Base-by-base conservation (phyloP, 2,113 vertebrate genomes). In the Azemiops feae region DNA sequence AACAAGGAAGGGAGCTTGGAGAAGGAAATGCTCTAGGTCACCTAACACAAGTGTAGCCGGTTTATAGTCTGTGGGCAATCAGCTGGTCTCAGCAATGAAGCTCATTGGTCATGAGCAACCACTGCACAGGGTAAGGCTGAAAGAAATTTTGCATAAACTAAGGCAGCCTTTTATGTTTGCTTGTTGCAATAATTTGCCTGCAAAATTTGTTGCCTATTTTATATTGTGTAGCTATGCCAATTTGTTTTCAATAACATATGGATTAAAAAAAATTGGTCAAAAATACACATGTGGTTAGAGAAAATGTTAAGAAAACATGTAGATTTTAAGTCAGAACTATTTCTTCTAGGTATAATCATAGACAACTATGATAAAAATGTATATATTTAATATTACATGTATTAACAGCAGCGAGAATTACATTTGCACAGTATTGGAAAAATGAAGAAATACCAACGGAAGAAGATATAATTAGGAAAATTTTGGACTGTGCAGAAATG, bases 21-120 rank as follows among this genome's bases (percentile, higher is more conserved):
- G 4, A 69, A 91, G 92, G 87, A 88, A 93, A 96, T 64, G 88
- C 52, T 43, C 30, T 30, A 95, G 96, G 96, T 96, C 95, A 91
- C 54, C 57, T 1, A 94, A 93, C 94, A 50, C 47, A 86, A 93
- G 88, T 45, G 0, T 5, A 81, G 55, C 50, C 95, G 69, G 93
- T 89, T 92, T 74, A 74, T 0, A 8, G 93, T 92, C 69, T 2
- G 95, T 25, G 0, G 93, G 88, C 89, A 94, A 52, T 88, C 90
- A 25, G 95, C 94, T 34, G 0, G 92, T 85, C 25, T 0, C 95
- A 0, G 1, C 94, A 54, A 89, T 1, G 3, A 3, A 88, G 93
- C 89, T 64, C 30, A 0, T 9, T 0, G 57, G 45, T 27, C 5
- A 39, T 91, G 92, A 91, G 14, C 18, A 0, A 0, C 88, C 0